phyloP scores from a whole-genome alignment of 2,797 vertebrate species.

The Saxicola maurus region DNA sequence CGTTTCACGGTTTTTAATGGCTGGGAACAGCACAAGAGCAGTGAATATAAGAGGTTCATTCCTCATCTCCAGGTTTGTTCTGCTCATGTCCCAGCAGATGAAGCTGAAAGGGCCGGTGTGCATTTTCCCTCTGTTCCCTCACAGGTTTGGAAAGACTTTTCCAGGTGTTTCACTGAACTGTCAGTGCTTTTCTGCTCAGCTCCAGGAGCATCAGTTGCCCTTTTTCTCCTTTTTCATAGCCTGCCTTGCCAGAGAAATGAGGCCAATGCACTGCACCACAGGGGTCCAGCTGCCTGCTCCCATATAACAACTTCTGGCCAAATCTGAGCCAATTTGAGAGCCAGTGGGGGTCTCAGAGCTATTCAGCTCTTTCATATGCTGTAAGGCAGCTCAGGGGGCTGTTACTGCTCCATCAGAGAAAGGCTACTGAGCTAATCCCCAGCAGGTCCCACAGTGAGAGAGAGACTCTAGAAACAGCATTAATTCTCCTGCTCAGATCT shows the following conservation, averaged over 20 bases:
- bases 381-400: neutral
- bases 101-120: neutral
- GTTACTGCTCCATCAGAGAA: neutral
- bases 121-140: neutral
- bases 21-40: slow-evolving; percentile 64
- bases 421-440: neutral
- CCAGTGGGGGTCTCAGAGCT: neutral
- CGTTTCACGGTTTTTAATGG: slow-evolving; percentile 88
- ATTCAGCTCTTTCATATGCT: neutral
- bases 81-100: neutral
- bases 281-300: neutral
- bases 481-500: neutral
- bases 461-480: neutral
- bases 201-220: neutral
- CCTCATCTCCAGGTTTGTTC: neutral
- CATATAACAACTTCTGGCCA: neutral
- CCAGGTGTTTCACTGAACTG: neutral
- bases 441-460: neutral
- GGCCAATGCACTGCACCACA: neutral
- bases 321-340: neutral
- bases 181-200: neutral
- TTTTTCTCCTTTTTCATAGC: neutral
- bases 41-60: neutral
- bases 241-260: slow-evolving; percentile 16
- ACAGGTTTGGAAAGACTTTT: neutral